A percentile compares a stretch with the other conserved stretches of the same genome.
These are phyloP conservation scores for Paramisgurnus dabryanus DNA, from an alignment of 2,113 vertebrate genomes.

Conservation along the genomic window DNA sequence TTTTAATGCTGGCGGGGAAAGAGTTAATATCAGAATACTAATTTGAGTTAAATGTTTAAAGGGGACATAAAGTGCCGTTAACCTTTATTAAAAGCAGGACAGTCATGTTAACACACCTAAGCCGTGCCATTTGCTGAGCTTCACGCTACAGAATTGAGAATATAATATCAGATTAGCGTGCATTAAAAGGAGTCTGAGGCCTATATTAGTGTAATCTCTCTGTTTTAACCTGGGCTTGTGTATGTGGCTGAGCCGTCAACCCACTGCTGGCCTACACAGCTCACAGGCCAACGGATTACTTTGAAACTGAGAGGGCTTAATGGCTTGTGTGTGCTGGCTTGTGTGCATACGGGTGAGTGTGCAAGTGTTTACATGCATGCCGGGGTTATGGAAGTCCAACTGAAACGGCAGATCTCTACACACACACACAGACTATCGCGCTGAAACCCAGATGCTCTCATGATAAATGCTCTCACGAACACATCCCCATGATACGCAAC, in stretches of 20 bases:
- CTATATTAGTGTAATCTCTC: slow-evolving; percentile 61
- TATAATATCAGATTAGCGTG: slow-evolving; percentile 65
- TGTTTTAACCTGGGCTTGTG: slow-evolving; percentile 54
- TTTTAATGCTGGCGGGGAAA: not conserved
- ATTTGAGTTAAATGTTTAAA: slow-evolving; percentile 11
- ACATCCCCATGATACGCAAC: not conserved
- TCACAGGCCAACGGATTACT: slow-evolving; percentile 51
- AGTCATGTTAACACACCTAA: slow-evolving; percentile 45
- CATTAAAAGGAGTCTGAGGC: slow-evolving; percentile 59
- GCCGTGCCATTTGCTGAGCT: slow-evolving; percentile 46
- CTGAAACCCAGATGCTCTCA: slow-evolving; percentile 26
- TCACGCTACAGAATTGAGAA: slow-evolving; percentile 53
- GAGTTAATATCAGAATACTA: not conserved
- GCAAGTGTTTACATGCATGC: slow-evolving; percentile 39
- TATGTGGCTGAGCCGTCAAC: slow-evolving; percentile 27
- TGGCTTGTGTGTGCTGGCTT: slow-evolving; percentile 5
- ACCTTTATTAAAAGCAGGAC: slow-evolving; percentile 34
- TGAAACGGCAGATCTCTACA: slow-evolving; percentile 27
- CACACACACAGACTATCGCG: not conserved
- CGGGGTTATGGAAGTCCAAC: slow-evolving; percentile 38
- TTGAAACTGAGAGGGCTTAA: slow-evolving; percentile 55
- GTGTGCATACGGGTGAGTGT: slow-evolving; percentile 7
- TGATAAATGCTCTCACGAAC: slow-evolving; percentile 24
- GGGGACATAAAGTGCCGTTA: slow-evolving; percentile 5
- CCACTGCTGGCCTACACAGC: slow-evolving; percentile 33